Evolutionary conservation across 92 coral and sea anemone species (phyloP).

Genomic region (Parazoanthus atlanticus): DNA sequence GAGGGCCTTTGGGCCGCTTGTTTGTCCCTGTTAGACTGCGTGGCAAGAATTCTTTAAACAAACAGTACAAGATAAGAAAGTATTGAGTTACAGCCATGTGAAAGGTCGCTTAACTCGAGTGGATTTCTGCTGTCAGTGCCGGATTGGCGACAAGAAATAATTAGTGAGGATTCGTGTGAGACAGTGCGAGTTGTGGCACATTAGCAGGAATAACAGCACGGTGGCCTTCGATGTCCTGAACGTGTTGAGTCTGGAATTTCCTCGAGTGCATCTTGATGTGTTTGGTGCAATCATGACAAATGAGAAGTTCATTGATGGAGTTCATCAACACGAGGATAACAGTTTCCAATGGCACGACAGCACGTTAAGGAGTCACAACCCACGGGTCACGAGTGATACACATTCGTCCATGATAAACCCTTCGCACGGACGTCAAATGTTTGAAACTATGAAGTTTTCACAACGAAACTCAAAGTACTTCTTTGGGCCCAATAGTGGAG

Average conservation of each 20-base stretch:
- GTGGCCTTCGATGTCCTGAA: background rate
- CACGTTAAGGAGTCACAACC: background rate
- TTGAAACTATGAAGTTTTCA: background rate
- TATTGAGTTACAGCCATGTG: slow-evolving; percentile 31
- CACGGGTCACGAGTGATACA: background rate
- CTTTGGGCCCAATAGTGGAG: background rate
- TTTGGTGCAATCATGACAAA: slow-evolving; percentile 18
- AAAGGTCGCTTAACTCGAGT: slow-evolving; percentile 23
- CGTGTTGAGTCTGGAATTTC: background rate
- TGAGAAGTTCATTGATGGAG: slow-evolving; percentile 11
- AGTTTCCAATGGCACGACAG: background rate
- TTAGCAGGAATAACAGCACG: background rate
- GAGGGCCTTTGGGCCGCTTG: background rate
- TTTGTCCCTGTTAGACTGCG: background rate
- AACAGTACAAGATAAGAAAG: slow-evolving; percentile 2
- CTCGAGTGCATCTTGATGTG: background rate
- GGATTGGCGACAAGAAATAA: background rate
- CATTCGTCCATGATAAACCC: slow-evolving; percentile 13
- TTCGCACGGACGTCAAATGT: slow-evolving; percentile 3
- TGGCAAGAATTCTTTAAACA: background rate
- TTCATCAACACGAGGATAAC: background rate
- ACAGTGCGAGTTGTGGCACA: background rate
- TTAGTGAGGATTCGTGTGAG: background rate
- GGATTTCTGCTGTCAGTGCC: background rate
- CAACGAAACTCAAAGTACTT: slow-evolving; percentile 31